A percentile compares a stretch with the other conserved stretches of the same genome.
These are phyloP conservation scores for Macrosiphum euphorbiae DNA, from an alignment of 2,888 invertebrate genomes.

Conservation along the genomic window DNA sequence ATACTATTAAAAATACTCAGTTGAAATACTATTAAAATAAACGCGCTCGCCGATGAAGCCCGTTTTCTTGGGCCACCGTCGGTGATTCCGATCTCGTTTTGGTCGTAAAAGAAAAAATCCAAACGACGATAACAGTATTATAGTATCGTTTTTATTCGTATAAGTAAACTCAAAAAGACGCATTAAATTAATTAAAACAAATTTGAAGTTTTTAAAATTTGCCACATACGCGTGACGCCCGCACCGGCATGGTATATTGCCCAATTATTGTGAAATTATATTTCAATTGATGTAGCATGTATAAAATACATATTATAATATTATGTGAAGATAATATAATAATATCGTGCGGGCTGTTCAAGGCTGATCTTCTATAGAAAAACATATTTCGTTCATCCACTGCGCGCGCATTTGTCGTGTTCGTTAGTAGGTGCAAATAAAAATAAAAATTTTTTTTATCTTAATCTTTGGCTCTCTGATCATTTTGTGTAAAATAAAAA, in stretches of 20 bases:
- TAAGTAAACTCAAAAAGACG: not conserved
- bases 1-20: conserved; percentile 57
- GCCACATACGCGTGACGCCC: not conserved
- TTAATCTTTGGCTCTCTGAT: not conserved
- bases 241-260: not conserved
- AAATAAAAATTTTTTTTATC: not conserved
- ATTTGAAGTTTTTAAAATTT: not conserved
- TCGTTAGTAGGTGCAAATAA: not conserved
- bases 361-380: conserved; percentile 50
- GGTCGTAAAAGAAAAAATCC: conserved; percentile 53
- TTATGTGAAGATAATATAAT: conserved; percentile 28
- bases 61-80: conserved; percentile 11
- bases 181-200: not conserved
- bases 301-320: conserved; percentile 9
- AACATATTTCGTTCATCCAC: not conserved
- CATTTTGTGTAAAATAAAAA: not conserved
- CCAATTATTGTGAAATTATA: conserved; percentile 37
- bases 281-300: conserved; percentile 42
- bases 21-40: conserved; percentile 36
- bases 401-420: not conserved
- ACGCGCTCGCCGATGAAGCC: not conserved
- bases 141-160: not conserved
- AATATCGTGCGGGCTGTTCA: conserved; percentile 53
- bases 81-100: conserved; percentile 46
- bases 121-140: conserved; percentile 26